Evolutionary conservation across 2,888 invertebrate genomes (phyloP), one percentile per base, ranked within the genome.

Genomic region (Malacosoma neustria): DNA sequence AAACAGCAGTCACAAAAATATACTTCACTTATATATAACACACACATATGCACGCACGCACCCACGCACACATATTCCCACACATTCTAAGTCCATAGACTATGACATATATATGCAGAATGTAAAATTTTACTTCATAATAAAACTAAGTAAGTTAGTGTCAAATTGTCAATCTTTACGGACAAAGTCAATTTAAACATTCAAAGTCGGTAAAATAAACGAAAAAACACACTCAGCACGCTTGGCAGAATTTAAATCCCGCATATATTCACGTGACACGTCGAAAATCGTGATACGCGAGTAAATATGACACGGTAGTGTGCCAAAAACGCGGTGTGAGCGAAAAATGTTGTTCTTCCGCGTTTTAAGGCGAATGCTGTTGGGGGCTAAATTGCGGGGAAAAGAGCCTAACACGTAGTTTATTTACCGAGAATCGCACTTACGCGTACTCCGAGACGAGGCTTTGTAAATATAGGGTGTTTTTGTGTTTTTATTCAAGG

Each of bases 321-420:
- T 22, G 22, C 22, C 22, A 5, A 22, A 6, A 22, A 6, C 22
- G 22, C 22, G 22, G 22, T 9, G 22, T 22, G 22, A 22, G 22
- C 22, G 22, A 22, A 22, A 22, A 22, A 22, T 22, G 22, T 22
- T 22, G 22, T 22, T 22, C 22, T 22, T 22, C 22, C 22, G 22
- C 22, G 7, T 22, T 22, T 22, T 22, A 22, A 22, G 22, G 22
- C 22, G 22, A 22, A 9, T 9, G 22, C 22, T 9, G 22, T 22
- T 9, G 9, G 22, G 9, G 22, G 35, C 30, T 35, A 35, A 41
- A 41, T 41, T 38, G 38, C 14, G 14, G 14, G 35, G 35, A 41
- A 37, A 39, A 36, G 32, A 15, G 22, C 32, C 36, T 30, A 39
- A 29, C 35, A 29, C 36, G 37, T 35, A 37, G 41, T 41, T 41